These are phyloP conservation scores for Eriocheir sinensis DNA, from an alignment of 1,140 invertebrate genomes.

Conservation along the genomic window DNA sequence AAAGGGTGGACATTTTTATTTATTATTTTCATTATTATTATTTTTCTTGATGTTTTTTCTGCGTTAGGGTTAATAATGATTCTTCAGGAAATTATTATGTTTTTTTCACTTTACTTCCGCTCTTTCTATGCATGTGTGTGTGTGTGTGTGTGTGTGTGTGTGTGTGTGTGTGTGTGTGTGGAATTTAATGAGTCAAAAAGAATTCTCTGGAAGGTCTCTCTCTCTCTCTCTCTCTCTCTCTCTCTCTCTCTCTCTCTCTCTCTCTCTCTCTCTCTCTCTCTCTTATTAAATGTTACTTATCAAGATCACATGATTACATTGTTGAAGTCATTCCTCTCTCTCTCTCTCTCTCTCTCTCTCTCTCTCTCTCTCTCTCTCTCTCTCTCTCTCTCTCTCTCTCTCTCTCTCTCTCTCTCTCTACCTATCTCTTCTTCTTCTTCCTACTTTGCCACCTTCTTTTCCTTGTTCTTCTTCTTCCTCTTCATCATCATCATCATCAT, in stretches of 20 bases:
- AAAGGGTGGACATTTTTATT: background rate
- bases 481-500: background rate
- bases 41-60: conserved; percentile 14
- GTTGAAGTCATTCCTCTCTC: too few species aligned
- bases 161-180: background rate
- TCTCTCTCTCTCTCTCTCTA: background rate
- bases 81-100: background rate
- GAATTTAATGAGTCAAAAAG: too few species aligned
- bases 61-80: background rate
- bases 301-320: background rate
- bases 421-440: background rate
- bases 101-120: background rate
- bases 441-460: background rate
- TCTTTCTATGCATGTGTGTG: background rate
- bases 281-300: background rate
- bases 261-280: conserved; percentile 57
- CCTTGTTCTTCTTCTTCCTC: background rate
- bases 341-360: background rate
- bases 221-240: conserved; percentile 31
- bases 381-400: background rate
- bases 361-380: background rate
- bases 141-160: background rate
- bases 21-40: background rate
- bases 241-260: conserved; percentile 49
- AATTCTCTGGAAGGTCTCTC: background rate